These are phyloP conservation scores for Conops quadrifasciatus DNA, from an alignment of 2,888 invertebrate species.

Conservation along the genomic window DNA sequence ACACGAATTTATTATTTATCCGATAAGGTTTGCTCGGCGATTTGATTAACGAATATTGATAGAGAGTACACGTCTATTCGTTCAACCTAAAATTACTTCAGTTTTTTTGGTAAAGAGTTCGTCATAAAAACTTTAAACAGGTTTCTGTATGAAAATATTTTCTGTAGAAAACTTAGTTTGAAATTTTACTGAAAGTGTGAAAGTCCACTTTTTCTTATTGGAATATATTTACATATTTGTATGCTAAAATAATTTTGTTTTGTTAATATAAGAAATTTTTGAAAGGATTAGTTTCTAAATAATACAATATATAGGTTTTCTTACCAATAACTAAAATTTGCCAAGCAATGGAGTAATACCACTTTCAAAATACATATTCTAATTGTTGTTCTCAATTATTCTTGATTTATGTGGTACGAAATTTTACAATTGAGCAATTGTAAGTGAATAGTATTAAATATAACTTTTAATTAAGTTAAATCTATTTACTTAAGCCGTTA, in stretches of 20 bases:
- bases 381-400: too few relatives aligned
- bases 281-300: too few relatives aligned
- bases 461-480: neutral
- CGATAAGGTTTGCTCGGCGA: neutral
- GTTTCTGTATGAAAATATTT: slow-evolving; percentile 31
- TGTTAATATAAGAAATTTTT: too few relatives aligned
- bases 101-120: neutral
- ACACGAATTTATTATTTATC: slow-evolving; percentile 26
- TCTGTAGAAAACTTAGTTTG: too few relatives aligned
- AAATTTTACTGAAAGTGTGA: too few relatives aligned
- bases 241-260: too few relatives aligned
- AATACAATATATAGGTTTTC: slow-evolving; percentile 10
- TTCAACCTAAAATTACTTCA: neutral
- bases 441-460: neutral
- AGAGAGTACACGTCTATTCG: too few relatives aligned
- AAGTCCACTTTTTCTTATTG: too few relatives aligned
- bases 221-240: too few relatives aligned
- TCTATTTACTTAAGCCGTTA: neutral
- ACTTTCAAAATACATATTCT: neutral
- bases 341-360: neutral
- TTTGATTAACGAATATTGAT: neutral
- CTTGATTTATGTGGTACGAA: too few relatives aligned
- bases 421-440: slow-evolving; percentile 12
- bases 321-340: slow-evolving; percentile 2
- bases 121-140: neutral